These are phyloP conservation scores for Microcebus griseorufus DNA, from an alignment of 2,113 vertebrate species.

Conservation along the genomic window DNA sequence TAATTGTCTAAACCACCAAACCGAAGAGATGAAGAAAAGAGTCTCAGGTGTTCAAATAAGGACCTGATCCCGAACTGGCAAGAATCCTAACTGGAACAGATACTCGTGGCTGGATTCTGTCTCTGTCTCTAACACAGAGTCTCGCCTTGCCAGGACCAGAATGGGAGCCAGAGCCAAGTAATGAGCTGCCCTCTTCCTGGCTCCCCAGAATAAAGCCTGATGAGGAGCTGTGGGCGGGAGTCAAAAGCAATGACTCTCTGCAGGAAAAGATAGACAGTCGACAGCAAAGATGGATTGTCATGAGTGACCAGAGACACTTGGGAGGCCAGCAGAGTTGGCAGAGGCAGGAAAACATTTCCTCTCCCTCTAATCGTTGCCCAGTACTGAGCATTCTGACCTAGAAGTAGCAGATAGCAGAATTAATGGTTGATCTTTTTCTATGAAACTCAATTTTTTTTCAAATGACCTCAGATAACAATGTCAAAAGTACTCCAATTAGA, in stretches of 20 bases:
- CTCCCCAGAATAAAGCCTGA: conserved; percentile 13
- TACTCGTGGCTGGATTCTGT: neutral
- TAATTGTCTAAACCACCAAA: conserved; percentile 49
- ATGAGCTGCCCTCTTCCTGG: conserved; percentile 1
- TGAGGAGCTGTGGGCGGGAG: conserved; percentile 23
- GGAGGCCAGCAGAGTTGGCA: neutral
- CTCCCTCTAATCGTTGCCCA: neutral
- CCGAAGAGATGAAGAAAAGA: neutral
- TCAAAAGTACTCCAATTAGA: neutral
- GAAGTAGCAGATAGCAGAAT: conserved; percentile 17
- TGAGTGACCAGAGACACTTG: neutral
- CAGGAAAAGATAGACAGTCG: conserved; percentile 38
- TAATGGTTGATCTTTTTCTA: neutral
- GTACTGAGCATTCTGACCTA: neutral
- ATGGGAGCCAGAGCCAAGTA: conserved; percentile 15
- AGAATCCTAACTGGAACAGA: conserved; percentile 47
- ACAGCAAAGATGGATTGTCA: conserved; percentile 34
- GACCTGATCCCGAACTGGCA: conserved; percentile 4
- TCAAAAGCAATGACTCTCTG: conserved; percentile 40
- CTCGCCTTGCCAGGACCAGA: neutral
- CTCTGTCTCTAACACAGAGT: conserved; percentile 56
- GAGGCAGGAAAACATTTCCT: conserved; percentile 31
- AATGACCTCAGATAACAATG: neutral
- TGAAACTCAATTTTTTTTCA: neutral
- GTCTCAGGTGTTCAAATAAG: conserved; percentile 63